Evolutionary conservation across 2,113 vertebrate species (phyloP).

Genomic region (Rhabdomys dilectus): DNA sequence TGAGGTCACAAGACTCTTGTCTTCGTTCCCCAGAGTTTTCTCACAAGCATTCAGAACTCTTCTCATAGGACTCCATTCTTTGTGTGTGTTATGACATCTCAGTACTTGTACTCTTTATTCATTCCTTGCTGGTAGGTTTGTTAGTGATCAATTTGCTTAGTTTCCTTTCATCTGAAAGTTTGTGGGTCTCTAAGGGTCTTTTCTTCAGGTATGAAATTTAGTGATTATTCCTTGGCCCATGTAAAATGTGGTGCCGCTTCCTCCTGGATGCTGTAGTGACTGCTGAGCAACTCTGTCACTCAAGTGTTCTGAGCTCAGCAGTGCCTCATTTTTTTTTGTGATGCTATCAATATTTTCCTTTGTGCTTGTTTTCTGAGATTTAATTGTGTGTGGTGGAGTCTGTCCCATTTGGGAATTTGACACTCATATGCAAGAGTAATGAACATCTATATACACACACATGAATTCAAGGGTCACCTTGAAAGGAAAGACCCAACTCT

Average conservation of each 20-base stretch:
- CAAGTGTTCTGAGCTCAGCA: neutral
- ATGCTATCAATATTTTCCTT: neutral
- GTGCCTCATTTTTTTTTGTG: neutral
- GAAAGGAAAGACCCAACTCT: neutral
- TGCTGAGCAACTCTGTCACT: neutral
- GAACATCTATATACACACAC: neutral
- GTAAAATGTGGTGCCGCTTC: neutral
- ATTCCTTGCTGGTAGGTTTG: neutral
- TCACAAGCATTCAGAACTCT: neutral
- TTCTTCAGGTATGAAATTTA: constrained; percentile 7
- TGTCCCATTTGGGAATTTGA: neutral
- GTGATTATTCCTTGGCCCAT: neutral
- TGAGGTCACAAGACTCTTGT: neutral
- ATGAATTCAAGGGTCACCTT: neutral
- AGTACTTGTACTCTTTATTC: neutral
- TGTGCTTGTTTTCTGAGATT: constrained; percentile 6
- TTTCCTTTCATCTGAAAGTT: constrained; percentile 11
- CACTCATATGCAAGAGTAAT: neutral
- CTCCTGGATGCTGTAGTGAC: neutral
- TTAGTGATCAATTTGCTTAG: neutral
- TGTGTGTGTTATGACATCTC: neutral
- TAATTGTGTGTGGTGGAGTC: neutral
- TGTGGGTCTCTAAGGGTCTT: neutral
- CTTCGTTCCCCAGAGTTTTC: neutral
- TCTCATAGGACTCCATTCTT: neutral